Base-by-base conservation (phyloP, 2,797 vertebrate species). In the Ctenopoma kingsleyae region DNA sequence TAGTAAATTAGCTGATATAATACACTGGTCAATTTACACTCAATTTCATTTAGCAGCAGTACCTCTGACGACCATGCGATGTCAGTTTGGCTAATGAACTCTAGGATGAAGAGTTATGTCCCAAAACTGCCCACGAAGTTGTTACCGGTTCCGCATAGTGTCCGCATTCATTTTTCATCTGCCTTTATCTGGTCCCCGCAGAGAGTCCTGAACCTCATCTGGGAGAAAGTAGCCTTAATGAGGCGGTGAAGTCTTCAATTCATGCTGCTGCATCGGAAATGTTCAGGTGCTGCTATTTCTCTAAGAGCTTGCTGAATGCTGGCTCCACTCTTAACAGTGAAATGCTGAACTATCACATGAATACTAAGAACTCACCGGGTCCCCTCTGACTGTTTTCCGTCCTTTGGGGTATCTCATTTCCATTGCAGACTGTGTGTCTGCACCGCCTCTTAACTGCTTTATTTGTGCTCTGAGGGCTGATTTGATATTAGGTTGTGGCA, bases 381-480 rank as follows among this genome's bases (percentile, higher is more conserved):
- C 32, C n/a, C 11, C 3, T 40, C 8, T 67, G 27, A n/a, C n/a
- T 32, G 15, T 43, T 48, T 48, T 48, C 5, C 0, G 0, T 41
- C 27, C 23, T 55, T 38, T 41, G 35, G 3, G 11, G 51, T 9
- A 50, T 68, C 43, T 48, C 6, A 3, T 67, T 54, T 68, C 46
- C 30, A 36, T 3, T 65, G 66, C 44, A 78, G 77, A 23, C 49
- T 43, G 41, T 46, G 20, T 40, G 65, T 63, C 71, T 75, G 52
- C 65, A 30, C 10, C 15, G 20, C 49, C 65, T 65, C 49, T 38
- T 75, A 48, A 41, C 58, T 16, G 46, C 48, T 36, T 46, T 35
- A 73, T 65, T 71, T 76, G 66, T 63, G 52, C 56, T 57, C 35
- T 52, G n/a, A 20, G 56, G 40, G 35, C 36, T 56, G 76, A 56